phyloP scores from a whole-genome alignment of 2,797 vertebrate genomes.

The Cheirogaleus major region DNA sequence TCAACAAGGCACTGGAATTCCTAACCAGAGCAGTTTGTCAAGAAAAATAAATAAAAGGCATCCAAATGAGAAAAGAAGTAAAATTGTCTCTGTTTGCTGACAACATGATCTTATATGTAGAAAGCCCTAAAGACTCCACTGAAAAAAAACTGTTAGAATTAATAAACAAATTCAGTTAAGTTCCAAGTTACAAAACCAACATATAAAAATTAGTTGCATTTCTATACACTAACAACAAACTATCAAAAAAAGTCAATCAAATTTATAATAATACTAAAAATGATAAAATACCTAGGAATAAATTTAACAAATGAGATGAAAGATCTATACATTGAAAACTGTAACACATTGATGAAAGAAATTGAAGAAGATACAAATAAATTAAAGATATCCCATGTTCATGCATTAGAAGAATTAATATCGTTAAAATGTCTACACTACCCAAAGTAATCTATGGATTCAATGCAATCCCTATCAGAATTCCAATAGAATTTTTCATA shows the following conservation, averaged over 20 bases:
- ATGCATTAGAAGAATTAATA: not conserved
- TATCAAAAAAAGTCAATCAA: not conserved
- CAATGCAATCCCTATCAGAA: not conserved
- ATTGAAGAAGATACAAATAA: not conserved
- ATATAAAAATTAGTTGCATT: not conserved
- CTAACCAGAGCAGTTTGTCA: not conserved
- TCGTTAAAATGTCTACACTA: not conserved
- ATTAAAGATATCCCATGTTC: not conserved
- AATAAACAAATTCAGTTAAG: not conserved
- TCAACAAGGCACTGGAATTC: not conserved
- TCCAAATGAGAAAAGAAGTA: not conserved
- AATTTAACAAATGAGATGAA: not conserved
- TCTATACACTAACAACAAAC: not conserved
- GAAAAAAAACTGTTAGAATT: not conserved
- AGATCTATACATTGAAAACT: not conserved
- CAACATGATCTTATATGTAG: not conserved
- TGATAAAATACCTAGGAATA: not conserved
- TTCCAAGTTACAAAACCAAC: not conserved
- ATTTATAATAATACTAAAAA: not conserved
- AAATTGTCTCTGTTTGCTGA: not conserved
- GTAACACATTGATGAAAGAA: not conserved
- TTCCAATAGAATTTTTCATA: not conserved
- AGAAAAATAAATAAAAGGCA: not conserved
- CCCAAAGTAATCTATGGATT: not conserved
- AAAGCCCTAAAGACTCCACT: not conserved